These are phyloP conservation scores for Cichlasoma orientale DNA, from an alignment of 2,797 vertebrate species.

Conservation along the genomic window DNA sequence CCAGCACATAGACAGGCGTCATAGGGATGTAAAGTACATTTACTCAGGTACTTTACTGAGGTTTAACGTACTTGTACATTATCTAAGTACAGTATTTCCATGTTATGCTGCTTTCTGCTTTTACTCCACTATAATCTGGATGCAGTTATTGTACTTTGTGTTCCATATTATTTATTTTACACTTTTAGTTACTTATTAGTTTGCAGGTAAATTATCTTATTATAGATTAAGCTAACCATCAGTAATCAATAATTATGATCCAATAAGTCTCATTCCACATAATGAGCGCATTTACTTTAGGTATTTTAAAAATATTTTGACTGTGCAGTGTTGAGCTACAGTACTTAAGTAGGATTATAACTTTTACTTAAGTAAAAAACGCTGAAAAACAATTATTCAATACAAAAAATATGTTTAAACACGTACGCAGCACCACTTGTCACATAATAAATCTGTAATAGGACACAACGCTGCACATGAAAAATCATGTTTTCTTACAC, in stretches of 20 bases:
- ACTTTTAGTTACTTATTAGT: background rate
- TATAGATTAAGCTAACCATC: background rate
- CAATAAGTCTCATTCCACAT: background rate
- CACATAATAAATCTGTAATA: background rate
- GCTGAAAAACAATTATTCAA: too few relatives aligned
- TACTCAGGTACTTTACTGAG: background rate
- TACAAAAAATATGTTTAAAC: background rate
- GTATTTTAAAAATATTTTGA: background rate
- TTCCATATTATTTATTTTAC: background rate
- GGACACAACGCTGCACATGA: too few relatives aligned
- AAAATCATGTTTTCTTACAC: background rate
- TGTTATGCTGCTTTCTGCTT: background rate
- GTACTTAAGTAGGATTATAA: background rate
- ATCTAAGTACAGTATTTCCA: background rate
- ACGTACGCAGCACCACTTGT: background rate
- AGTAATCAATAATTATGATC: accelerated
- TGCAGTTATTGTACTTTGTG: background rate
- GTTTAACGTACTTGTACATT: background rate
- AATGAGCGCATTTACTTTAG: background rate
- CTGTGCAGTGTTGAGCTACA: background rate
- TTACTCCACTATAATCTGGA: background rate
- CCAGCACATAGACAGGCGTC: too few relatives aligned
- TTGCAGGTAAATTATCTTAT: too few relatives aligned
- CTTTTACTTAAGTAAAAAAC: background rate
- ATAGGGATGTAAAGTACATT: background rate